Conservation (phyloP, 2,113 vertebrate species). For the Sus scrofa region T2T-Sscrofa CM000816.6:57835501-57836000, state of each 20-base stretch:
- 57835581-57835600: constrained; percentile 5
- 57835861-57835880: background rate
- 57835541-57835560: background rate
- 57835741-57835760: background rate
- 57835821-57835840: constrained; percentile 2
- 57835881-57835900: background rate
- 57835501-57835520: background rate
- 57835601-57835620: constrained; percentile 99
- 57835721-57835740: constrained; percentile 11
- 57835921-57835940: background rate
- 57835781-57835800: constrained; percentile 40
- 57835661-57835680: constrained; percentile 99
- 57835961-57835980: background rate
- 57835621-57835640: constrained; percentile 98
- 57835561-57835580: background rate
- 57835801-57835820: constrained; percentile 1
- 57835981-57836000: background rate
- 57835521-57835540: background rate
- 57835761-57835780: background rate
- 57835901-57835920: background rate
- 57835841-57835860: constrained; percentile 31
- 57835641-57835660: constrained; percentile 98
- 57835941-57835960: background rate
- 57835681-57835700: constrained; percentile 88
- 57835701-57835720: background rate